phyloP scores from a whole-genome alignment of 2,797 vertebrate species.

The Phylloscopus collybita region DNA sequence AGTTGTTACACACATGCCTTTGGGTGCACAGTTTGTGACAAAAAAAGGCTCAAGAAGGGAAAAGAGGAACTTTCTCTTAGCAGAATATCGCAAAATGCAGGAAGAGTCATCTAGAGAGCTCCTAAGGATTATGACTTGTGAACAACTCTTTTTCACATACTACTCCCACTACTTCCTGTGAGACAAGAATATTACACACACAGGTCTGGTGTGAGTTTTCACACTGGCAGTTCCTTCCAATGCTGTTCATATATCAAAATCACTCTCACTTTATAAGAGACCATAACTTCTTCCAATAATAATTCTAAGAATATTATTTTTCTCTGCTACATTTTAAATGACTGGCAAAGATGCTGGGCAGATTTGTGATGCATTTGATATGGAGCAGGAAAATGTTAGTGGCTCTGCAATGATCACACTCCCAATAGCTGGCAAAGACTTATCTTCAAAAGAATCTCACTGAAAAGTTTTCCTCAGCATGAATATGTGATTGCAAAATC shows the following conservation, averaged over 20 bases:
- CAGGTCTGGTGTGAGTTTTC: constrained; percentile 24
- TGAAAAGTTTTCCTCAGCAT: not conserved
- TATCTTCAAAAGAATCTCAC: not conserved
- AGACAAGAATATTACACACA: constrained; percentile 1
- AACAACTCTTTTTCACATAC: constrained; percentile 13
- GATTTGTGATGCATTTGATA: not conserved
- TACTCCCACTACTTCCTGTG: not conserved
- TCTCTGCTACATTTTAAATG: not conserved
- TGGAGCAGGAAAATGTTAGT: not conserved
- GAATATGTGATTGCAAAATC: not conserved
- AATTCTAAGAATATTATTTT: constrained; percentile 7
- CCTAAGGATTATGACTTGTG: constrained; percentile 9
- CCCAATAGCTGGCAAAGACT: not conserved
- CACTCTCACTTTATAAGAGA: not conserved
- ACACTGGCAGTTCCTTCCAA: not conserved
- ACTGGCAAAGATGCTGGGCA: constrained; percentile 1
- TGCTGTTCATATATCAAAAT: not conserved
- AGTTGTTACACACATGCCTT: not conserved
- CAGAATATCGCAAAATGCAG: not conserved
- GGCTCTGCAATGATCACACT: not conserved
- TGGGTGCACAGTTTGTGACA: not conserved
- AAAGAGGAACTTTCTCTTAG: not conserved
- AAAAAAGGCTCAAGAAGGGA: constrained; percentile 3
- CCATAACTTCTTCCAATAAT: constrained; percentile 6
- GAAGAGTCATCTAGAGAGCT: constrained; percentile 15